Percentiles rank a stretch among this genome's conserved stretches.
These are phyloP conservation scores for Diachasma alloeum DNA, from an alignment of 1,140 invertebrate species.

Conservation along the genomic window DNA sequence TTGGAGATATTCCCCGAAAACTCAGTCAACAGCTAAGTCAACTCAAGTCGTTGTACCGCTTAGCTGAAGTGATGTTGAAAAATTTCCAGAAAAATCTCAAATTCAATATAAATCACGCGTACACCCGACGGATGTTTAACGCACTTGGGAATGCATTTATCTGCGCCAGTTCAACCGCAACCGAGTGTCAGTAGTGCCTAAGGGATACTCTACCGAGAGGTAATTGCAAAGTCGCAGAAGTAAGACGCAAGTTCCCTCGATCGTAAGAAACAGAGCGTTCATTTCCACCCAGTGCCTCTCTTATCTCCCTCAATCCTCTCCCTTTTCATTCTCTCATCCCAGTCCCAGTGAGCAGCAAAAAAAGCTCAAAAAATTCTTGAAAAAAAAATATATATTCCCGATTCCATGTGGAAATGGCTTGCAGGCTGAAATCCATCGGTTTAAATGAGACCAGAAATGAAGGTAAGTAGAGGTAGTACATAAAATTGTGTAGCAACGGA, in stretches of 20 bases:
- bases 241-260: background rate
- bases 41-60: no score
- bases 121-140: background rate
- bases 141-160: background rate
- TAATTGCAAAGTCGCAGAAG: slow-evolving; percentile 1
- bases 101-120: background rate
- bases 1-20: no score
- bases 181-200: background rate
- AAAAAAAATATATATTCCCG: background rate
- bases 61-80: background rate
- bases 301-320: background rate
- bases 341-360: background rate
- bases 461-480: background rate
- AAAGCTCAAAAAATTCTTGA: background rate
- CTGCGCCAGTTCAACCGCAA: background rate
- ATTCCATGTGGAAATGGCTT: slow-evolving; percentile 2
- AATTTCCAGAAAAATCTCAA: background rate
- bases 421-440: background rate
- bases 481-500: slow-evolving; percentile 11
- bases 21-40: no score
- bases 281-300: background rate
- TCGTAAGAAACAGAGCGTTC: background rate
- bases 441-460: background rate
- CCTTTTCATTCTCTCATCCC: background rate
- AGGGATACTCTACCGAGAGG: background rate